Conservation (phyloP, 2,888 invertebrate species). For the Trypoxylon attenuatum region DNA sequence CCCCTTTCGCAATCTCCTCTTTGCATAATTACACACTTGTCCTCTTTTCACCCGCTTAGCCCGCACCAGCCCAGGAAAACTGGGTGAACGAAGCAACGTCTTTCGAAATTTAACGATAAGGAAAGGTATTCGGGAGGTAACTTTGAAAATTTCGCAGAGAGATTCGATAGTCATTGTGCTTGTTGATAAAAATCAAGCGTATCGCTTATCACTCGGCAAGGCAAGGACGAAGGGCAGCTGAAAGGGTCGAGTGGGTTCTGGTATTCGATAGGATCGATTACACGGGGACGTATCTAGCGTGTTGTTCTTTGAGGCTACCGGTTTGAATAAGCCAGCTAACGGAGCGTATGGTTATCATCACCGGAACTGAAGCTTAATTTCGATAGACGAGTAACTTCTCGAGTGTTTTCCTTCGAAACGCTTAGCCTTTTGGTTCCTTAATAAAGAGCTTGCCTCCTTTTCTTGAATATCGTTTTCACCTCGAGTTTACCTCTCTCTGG, state of each 20-base stretch:
- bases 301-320: slow-evolving; percentile 24
- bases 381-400: not conserved
- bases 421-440: not conserved
- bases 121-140: too few species aligned
- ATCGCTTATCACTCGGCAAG: slow-evolving; percentile 31
- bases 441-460: not conserved
- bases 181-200: not conserved
- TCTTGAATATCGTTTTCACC: not conserved
- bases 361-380: not conserved
- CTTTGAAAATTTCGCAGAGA: too few species aligned
- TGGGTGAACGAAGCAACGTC: too few species aligned
- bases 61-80: too few species aligned
- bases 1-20: too few species aligned
- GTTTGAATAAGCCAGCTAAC: slow-evolving; percentile 32
- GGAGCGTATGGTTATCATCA: slow-evolving; percentile 1
- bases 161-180: slow-evolving; percentile 4
- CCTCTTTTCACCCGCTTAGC: too few species aligned
- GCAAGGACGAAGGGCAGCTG: slow-evolving; percentile 31
- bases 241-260: slow-evolving; percentile 17
- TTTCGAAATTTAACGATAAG: too few species aligned
- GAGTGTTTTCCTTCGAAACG: not conserved
- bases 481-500: not conserved
- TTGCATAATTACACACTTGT: too few species aligned
- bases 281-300: not conserved
- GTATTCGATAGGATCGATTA: slow-evolving; percentile 20